Base-by-base conservation (phyloP, 2,113 vertebrate genomes). In the Hippocampus guttulatus region DNA sequence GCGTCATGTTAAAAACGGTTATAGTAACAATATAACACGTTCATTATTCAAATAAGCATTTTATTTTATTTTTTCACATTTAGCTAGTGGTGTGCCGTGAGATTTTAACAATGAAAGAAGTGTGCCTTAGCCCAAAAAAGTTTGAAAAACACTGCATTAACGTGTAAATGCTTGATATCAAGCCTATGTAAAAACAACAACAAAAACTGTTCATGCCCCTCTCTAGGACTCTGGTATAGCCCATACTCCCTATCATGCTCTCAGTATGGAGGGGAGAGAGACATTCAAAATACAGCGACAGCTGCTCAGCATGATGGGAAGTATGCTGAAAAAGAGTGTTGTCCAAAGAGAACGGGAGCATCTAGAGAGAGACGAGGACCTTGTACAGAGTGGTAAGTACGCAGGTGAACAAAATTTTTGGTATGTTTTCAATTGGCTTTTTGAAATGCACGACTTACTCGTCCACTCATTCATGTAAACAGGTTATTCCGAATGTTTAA, bases 201-300 rank as follows among this genome's bases (percentile, higher is more conserved):
- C 9, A 41, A 64, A 21, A 40, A 2, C 1, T 77, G 62, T 27
- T 23, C 1, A 58, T 78, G 5, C 62, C 47, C 14, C 15, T 8
- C 1, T 69, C 8, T 10, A 96, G 94, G 93, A 94, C 75, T 41
- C 76, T n/a, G 88, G 76, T 74, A 88, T 95, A 5, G 80, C 92
- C 16, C 85, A 88, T 64, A 92, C 89, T 3, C 93, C 94, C 1
- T 93, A 93, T 76, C 92, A 94, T 0, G 74, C 86, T 33, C 84
- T 94, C 38, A 88, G 68, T 74, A 78, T 80, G 0, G 23, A n/a
- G 0, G 92, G 95, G 75, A 88, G 91, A 40, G 91, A 94, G 61
- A 72, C 38, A 0, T 88, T 88, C 23, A 80, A 87, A 54, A 65
- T 70, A 11, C 90, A 92, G 5, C 89, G 72, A 57, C 80, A 84